Percentiles rank a stretch among this genome's conserved stretches.
Evolutionary conservation across 2,888 invertebrate genomes (phyloP).

Genomic region (Synanthedon andrenaeformis): DNA sequence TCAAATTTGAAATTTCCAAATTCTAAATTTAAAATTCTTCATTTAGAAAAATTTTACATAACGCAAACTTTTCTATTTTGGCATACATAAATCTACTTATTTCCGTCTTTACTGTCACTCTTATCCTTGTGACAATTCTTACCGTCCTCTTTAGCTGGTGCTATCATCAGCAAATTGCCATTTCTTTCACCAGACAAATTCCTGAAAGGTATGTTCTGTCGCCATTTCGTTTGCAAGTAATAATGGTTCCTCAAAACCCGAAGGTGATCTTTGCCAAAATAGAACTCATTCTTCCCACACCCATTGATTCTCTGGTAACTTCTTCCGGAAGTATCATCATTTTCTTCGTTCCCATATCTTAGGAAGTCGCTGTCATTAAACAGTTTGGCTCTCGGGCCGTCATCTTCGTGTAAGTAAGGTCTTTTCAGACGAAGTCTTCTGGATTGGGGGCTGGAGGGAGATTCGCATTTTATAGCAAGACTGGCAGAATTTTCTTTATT

Average conservation of each 20-base stretch:
- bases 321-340: constrained; percentile 36
- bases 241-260: constrained; percentile 48
- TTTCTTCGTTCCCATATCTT: constrained; percentile 51
- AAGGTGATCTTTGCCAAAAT: constrained; percentile 48
- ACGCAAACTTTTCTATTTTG: too few species aligned
- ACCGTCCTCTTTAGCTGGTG: constrained; percentile 53
- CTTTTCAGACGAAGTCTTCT: constrained; percentile 44
- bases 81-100: constrained; percentile 4
- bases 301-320: constrained; percentile 23
- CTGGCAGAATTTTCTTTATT: constrained; percentile 58
- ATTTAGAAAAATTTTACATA: too few species aligned
- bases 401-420: constrained; percentile 40
- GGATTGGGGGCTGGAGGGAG: constrained; percentile 46
- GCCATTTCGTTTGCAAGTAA: constrained; percentile 48
- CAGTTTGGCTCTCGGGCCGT: constrained; percentile 29
- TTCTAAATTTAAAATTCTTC: too few species aligned
- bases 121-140: constrained; percentile 3
- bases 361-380: constrained; percentile 29
- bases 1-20: too few species aligned
- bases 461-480: constrained; percentile 68
- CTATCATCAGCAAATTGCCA: constrained; percentile 76
- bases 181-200: constrained; percentile 66
- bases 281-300: constrained; percentile 30
- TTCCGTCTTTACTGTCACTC: constrained; percentile 15
- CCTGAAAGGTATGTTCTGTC: constrained; percentile 58